Conservation (phyloP, 2,113 vertebrate species). For the Rhabdornis inornatus region DNA sequence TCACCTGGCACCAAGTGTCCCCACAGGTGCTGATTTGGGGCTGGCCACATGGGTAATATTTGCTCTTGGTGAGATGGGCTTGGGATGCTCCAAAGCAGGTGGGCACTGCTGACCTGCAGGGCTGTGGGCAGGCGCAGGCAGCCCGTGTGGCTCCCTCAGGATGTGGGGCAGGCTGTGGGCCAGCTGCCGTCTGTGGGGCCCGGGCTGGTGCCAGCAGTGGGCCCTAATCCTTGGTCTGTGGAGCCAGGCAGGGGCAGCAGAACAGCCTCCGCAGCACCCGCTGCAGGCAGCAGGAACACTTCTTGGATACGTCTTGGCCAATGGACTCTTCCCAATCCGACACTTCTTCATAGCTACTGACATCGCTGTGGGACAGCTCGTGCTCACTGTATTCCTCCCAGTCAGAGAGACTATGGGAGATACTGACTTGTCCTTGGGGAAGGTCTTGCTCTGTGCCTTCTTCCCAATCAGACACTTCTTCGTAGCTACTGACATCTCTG, state of each 20-base stretch:
- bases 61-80: too few relatives aligned
- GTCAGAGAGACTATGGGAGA: background rate
- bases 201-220: background rate
- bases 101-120: too few relatives aligned
- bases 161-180: too few relatives aligned
- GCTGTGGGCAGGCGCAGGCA: background rate
- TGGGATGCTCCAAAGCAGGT: background rate
- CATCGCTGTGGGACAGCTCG: rapidly evolving
- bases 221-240: background rate
- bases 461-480: background rate
- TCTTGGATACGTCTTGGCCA: too few relatives aligned
- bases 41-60: background rate
- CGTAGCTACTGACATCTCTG: rapidly evolving
- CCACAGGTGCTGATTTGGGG: background rate
- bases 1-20: background rate
- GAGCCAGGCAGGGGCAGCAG: background rate
- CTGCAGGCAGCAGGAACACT: too few relatives aligned
- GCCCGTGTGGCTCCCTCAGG: background rate
- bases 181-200: background rate
- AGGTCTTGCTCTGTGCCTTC: background rate
- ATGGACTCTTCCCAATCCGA: background rate
- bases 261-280: rapidly evolving
- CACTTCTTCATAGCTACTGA: rapidly evolving
- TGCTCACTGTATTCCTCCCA: background rate
- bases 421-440: rapidly evolving